These are phyloP conservation scores for Oenanthe melanoleuca DNA, from an alignment of 2,113 vertebrate species.

Conservation along the genomic window DNA sequence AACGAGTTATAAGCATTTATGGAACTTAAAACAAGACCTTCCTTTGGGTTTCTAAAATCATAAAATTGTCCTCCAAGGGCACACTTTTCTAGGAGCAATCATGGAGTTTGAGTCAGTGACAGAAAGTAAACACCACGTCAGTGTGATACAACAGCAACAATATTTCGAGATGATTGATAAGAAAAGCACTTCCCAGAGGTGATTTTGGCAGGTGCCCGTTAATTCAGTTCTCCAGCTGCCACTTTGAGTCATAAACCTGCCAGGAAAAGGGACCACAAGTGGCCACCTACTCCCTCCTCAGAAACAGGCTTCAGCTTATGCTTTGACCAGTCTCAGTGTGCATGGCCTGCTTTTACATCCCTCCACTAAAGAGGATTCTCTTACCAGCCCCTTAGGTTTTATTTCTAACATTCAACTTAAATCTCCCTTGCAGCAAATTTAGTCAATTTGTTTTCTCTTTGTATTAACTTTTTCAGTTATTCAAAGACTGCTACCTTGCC, in stretches of 20 bases:
- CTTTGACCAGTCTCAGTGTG: background rate
- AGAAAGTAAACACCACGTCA: background rate
- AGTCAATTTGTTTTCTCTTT: background rate
- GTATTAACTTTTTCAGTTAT: background rate
- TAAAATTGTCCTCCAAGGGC: background rate
- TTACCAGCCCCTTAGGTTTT: background rate
- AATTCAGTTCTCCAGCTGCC: slow-evolving; percentile 10
- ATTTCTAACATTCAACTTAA: background rate
- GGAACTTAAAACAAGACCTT: background rate
- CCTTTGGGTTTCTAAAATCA: background rate
- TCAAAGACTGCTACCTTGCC: background rate
- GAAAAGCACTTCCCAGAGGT: background rate
- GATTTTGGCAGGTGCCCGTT: background rate
- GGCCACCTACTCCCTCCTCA: background rate
- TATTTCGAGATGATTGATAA: slow-evolving; percentile 41
- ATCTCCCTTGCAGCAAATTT: background rate
- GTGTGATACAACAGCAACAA: background rate
- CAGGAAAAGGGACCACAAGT: background rate
- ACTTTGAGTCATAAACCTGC: slow-evolving; percentile 31
- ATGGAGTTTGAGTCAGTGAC: background rate
- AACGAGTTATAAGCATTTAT: background rate
- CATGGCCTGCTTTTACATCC: background rate
- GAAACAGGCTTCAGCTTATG: background rate
- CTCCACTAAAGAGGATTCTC: background rate
- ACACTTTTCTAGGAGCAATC: background rate